Conservation (phyloP, 2,797 vertebrate genomes). For the Peromyscus attwateri region DNA sequence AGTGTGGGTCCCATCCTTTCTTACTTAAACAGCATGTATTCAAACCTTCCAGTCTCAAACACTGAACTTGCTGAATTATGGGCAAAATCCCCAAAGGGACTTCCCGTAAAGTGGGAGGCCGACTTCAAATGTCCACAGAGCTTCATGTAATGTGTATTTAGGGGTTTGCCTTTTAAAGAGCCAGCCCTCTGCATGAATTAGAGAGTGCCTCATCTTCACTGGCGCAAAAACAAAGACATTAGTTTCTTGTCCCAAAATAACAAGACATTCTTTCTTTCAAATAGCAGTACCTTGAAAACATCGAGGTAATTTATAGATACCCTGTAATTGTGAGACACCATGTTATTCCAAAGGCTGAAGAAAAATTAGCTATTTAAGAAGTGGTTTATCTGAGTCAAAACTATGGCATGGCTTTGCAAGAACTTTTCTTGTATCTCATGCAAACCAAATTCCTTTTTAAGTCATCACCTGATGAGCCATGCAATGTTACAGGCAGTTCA, state of each 20-base stretch:
- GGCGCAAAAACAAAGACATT: conserved; percentile 67
- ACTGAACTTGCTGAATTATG: conserved; percentile 62
- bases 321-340: conserved; percentile 64
- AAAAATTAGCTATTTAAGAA: conserved; percentile 68
- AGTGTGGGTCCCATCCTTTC: conserved; percentile 61
- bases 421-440: conserved; percentile 26
- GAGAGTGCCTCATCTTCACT: conserved; percentile 45
- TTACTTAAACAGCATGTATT: conserved; percentile 69
- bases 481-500: not conserved
- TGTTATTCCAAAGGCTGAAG: conserved; percentile 78
- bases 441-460: conserved; percentile 75
- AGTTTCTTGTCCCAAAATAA: conserved; percentile 72
- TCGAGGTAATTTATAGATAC: conserved; percentile 73
- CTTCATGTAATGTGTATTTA: not conserved
- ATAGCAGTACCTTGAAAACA: conserved; percentile 75
- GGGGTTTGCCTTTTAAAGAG: conserved; percentile 55
- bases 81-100: conserved; percentile 62
- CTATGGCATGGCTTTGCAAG: conserved; percentile 63
- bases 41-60: conserved; percentile 57
- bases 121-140: not conserved
- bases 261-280: conserved; percentile 70
- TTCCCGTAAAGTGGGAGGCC: not conserved
- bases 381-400: conserved; percentile 78
- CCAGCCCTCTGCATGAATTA: not conserved
- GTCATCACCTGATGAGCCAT: conserved; percentile 35